These are phyloP conservation scores for Blastomussa wellsi DNA, from an alignment of 92 coral and sea anemone species.

Conservation along the genomic window DNA sequence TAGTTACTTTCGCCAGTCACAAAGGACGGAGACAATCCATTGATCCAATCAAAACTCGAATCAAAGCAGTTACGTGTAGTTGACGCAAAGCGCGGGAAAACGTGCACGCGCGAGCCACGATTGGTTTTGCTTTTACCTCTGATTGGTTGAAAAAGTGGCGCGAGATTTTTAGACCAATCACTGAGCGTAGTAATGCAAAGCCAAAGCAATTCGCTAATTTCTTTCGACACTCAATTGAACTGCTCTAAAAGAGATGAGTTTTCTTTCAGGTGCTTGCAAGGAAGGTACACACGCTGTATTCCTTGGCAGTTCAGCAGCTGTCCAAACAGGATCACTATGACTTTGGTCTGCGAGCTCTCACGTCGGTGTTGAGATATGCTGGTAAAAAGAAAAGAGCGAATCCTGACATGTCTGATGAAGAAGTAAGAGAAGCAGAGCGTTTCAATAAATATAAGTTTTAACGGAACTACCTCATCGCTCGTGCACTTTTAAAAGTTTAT, in stretches of 20 bases:
- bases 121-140: too few species aligned
- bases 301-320: slow-evolving; percentile 94
- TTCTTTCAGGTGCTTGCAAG: slow-evolving; percentile 82
- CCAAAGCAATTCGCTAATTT: too few species aligned
- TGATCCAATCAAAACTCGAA: too few species aligned
- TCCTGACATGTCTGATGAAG: slow-evolving; percentile 99
- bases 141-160: too few species aligned
- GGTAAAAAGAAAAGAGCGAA: slow-evolving; percentile 94
- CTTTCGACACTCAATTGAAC: too few species aligned
- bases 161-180: too few species aligned
- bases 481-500: too few species aligned
- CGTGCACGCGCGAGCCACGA: too few species aligned
- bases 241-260: not conserved
- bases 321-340: slow-evolving; percentile 99
- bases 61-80: too few species aligned
- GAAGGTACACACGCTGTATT: slow-evolving; percentile 93
- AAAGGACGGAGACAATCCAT: too few species aligned
- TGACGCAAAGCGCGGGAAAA: not conserved
- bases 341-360: slow-evolving; percentile 96
- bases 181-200: too few species aligned
- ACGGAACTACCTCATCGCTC: not conserved
- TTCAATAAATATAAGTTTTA: not conserved
- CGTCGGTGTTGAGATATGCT: slow-evolving; percentile 95
- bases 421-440: slow-evolving; percentile 52
- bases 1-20: too few species aligned